Evolutionary conservation across 2,113 vertebrate genomes (phyloP), one percentile per base, ranked within the genome.

Genomic region (Gobio gobio): DNA sequence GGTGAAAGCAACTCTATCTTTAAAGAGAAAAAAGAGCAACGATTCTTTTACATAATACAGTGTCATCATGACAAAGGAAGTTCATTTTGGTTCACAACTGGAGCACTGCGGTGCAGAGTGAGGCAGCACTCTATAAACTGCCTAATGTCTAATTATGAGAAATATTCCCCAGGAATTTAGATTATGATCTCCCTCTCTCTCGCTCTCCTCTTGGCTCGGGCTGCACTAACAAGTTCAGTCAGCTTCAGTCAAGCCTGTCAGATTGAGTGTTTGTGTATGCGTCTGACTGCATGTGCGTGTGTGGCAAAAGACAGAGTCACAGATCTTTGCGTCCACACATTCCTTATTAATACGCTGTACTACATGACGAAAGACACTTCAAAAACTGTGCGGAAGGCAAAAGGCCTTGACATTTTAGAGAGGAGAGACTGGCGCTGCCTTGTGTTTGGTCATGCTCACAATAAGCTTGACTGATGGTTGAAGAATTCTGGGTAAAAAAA

Each of bases 111-210:
- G 56, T 61, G 10, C 36, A 58, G 29, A 58, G 75, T 20, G 29
- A 58, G 33, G 33, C 75, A 61, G 7, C 59, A 13, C 9, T 70
- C 26, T 12, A 36, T 49, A 43, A 40, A 18, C 10, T 9, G 9
- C 14, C 24, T 78, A 22, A 29, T 61, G 87, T 95, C 95, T 81
- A 72, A 49, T 80, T 72, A 59, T 59, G 36, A 80, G 10, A 47
- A 45, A 33, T 40, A 72, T 58, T 81, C 56, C 54, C 5, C 26
- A 72, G 14, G 64, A 79, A 72, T 70, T 68, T n/a, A 40, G 74
- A 85, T 78, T 51, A 70, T 73, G 40, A 58, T 79, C 77, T 49
- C 43, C 16, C 20, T 24, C 56, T 20, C 24, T 49, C 49, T 24
- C 72, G 18, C 45, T 75, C 12, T 54, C 29, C 33, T 59, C 54